These are phyloP conservation scores for Mimachlamys varia DNA, from an alignment of 2,888 invertebrate genomes.

Conservation along the genomic window DNA sequence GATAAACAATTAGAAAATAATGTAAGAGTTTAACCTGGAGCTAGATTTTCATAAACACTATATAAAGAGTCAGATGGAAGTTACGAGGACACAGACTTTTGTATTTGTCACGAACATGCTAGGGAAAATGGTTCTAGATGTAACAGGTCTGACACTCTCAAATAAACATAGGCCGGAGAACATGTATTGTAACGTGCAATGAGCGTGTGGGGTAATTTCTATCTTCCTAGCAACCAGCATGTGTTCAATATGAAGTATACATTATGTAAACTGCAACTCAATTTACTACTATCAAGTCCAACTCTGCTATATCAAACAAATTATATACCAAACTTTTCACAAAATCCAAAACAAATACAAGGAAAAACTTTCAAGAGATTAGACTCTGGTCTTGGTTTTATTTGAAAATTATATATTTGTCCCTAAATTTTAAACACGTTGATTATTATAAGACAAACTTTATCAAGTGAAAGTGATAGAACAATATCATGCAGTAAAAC, in stretches of 20 bases:
- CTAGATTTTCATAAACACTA: too few relatives aligned
- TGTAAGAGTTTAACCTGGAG: too few relatives aligned
- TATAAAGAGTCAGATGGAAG: too few relatives aligned
- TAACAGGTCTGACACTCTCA: neutral
- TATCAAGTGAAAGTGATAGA: too few relatives aligned
- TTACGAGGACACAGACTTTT: too few relatives aligned
- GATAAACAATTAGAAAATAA: neutral
- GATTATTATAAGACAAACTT: too few relatives aligned
- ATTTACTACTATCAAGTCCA: neutral
- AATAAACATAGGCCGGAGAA: neutral
- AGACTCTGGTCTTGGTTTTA: too few relatives aligned
- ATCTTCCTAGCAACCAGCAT: neutral
- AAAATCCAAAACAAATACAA: neutral
- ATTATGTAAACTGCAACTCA: neutral
- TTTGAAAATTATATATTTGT: too few relatives aligned
- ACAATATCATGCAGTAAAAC: too few relatives aligned
- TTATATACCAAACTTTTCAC: neutral
- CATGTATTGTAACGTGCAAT: neutral
- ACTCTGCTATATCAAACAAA: neutral
- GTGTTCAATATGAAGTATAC: neutral
- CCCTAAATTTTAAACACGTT: too few relatives aligned
- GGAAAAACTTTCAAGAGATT: too few relatives aligned
- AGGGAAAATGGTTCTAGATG: neutral
- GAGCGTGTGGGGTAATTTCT: neutral
- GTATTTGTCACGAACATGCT: neutral